Percentiles rank a stretch among this genome's conserved stretches.
Conservation (phyloP, 35 echinoderm and acorn worm genomes). For the Amphiura filiformis region DNA sequence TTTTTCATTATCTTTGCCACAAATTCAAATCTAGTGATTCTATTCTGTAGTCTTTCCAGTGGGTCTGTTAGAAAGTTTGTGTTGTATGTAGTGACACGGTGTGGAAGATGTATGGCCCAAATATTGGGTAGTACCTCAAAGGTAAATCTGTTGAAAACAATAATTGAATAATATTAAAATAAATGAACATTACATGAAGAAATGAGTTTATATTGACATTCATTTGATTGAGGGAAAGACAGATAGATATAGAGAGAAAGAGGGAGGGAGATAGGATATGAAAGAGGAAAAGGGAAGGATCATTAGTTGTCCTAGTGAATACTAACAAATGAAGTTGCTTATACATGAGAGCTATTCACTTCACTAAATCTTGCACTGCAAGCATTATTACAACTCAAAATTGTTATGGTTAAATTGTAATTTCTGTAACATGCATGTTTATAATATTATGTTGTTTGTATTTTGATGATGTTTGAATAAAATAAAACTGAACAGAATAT, state of each 20-base stretch:
- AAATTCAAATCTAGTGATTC: constrained; percentile 56
- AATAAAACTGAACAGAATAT: too few species aligned
- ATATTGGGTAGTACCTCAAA: constrained; percentile 54
- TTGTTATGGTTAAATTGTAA: too few species aligned
- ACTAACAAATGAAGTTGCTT: too few species aligned
- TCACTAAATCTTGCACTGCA: too few species aligned
- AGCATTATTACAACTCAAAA: too few species aligned
- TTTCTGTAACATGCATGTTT: too few species aligned
- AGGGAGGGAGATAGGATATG: too few species aligned
- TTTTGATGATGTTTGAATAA: too few species aligned
- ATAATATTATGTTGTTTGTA: too few species aligned
- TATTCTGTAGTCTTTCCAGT: constrained; percentile 45
- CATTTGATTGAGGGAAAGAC: neutral
- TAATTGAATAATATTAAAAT: neutral
- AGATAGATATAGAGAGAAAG: neutral
- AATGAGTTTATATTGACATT: neutral
- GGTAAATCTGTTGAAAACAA: constrained; percentile 41
- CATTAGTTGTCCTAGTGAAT: too few species aligned
- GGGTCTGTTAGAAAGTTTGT: constrained; percentile 47
- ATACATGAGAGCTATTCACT: too few species aligned
- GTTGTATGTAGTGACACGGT: constrained; percentile 26
- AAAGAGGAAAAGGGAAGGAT: too few species aligned
- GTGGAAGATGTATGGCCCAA: constrained; percentile 67
- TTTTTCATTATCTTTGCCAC: constrained; percentile 65
- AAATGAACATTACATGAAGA: neutral